These are phyloP conservation scores for Tricholauxania praeusta DNA, from an alignment of 2,888 invertebrate genomes.

Conservation along the genomic window DNA sequence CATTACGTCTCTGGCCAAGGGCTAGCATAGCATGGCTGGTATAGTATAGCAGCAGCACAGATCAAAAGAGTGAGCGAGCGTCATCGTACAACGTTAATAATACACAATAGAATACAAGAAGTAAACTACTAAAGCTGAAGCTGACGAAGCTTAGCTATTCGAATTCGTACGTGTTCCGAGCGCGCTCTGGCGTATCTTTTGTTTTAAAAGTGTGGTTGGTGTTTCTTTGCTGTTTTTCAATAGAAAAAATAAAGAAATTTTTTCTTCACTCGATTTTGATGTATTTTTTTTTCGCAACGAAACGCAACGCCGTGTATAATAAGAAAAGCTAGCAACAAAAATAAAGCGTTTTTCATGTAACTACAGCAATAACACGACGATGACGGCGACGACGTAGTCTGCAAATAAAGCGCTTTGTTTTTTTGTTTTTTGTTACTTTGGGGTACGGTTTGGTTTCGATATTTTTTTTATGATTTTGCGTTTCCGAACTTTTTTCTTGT, in stretches of 20 bases:
- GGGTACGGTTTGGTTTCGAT: neutral
- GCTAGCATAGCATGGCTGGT: slow-evolving; percentile 51
- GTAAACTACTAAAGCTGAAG: slow-evolving; percentile 16
- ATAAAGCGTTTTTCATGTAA: slow-evolving; percentile 31
- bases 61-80: slow-evolving; percentile 12
- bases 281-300: slow-evolving; percentile 22
- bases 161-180: slow-evolving; percentile 21
- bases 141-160: slow-evolving; percentile 21
- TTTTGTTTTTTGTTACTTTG: slow-evolving; percentile 6
- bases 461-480: slow-evolving; percentile 26
- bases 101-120: slow-evolving; percentile 34
- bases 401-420: slow-evolving; percentile 33
- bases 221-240: slow-evolving; percentile 20
- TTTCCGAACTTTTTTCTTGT: slow-evolving; percentile 41
- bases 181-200: slow-evolving; percentile 33
- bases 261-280: slow-evolving; percentile 9
- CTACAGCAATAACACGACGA: slow-evolving; percentile 30
- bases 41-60: slow-evolving; percentile 29
- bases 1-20: slow-evolving; percentile 58
- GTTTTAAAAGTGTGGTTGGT: slow-evolving; percentile 23
- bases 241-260: slow-evolving; percentile 36
- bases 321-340: slow-evolving; percentile 31
- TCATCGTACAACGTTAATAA: slow-evolving; percentile 16
- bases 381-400: slow-evolving; percentile 29
- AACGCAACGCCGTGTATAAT: slow-evolving; percentile 31